phyloP scores from a whole-genome alignment of 2,113 vertebrate species.

The Callithrix jacchus region DNA sequence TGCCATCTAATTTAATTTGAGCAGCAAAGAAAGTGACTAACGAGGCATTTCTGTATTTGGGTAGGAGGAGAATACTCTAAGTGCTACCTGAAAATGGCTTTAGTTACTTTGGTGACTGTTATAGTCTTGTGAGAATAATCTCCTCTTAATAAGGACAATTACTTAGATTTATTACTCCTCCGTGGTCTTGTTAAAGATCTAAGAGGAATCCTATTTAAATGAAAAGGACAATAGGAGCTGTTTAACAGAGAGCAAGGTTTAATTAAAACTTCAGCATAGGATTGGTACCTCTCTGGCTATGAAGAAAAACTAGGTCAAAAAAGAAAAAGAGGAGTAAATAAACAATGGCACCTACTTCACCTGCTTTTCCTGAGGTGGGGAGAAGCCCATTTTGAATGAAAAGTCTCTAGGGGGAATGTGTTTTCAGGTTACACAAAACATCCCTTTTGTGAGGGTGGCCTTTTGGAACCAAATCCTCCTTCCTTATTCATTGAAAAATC shows the following conservation, averaged over 20 bases:
- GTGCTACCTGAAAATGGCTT: constrained; percentile 77
- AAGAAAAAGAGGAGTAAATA: constrained; percentile 47
- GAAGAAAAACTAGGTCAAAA: constrained; percentile 74
- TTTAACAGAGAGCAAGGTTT: constrained; percentile 81
- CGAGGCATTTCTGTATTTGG: constrained; percentile 77
- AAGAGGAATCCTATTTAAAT: constrained; percentile 84
- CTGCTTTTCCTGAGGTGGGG: background rate
- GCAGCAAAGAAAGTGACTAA: constrained; percentile 75
- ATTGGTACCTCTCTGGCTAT: constrained; percentile 66
- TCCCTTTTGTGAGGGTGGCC: background rate
- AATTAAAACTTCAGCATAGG: constrained; percentile 81
- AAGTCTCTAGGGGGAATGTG: constrained; percentile 7
- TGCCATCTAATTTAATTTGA: constrained; percentile 85
- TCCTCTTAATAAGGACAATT: constrained; percentile 87
- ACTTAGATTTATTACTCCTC: constrained; percentile 86
- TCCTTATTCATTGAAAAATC: constrained; percentile 55
- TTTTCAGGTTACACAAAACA: background rate
- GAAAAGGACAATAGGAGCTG: constrained; percentile 83
- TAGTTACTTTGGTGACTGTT: constrained; percentile 84
- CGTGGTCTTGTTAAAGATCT: constrained; percentile 88
- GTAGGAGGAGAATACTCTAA: constrained; percentile 62
- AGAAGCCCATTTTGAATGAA: constrained; percentile 1
- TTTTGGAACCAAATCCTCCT: constrained; percentile 25
- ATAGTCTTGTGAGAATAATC: constrained; percentile 83
- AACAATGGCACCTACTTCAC: background rate